Evolutionary conservation across 2,797 vertebrate species (phyloP), one percentile per base, ranked within the genome.

Genomic region (Esox masquinongy): DNA sequence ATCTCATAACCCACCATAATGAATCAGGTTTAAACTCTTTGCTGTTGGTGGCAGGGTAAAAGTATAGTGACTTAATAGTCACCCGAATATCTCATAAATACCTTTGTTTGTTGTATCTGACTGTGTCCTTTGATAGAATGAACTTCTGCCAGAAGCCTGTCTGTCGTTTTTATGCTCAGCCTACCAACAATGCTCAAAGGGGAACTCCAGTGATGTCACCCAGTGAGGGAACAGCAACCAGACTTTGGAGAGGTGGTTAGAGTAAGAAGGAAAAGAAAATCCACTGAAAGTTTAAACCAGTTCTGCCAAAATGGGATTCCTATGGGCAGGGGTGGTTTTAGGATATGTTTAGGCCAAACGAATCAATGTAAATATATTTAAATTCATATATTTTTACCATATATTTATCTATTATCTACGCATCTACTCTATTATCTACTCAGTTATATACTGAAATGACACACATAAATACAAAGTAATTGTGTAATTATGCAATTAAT

Each of bases 151-250:
- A 78, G 53, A 51, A 75, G 66, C 72, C 80, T 47, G 43, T 14
- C 16, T 2, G 75, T 85, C 83, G 88, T 92, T 91, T 92, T 92
- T 91, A 90, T 87, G 85, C 90, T 51, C 73, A 17, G 16, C 74
- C 82, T 77, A 85, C 78, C 61, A 81, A 77, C 74, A 66, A 8
- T 8, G 47, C 76, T 81, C 83, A 76, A 69, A 81, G 92, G 86
- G 93, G 92, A 94, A 94, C 90, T 94, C 93, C 93, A 80, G 87
- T 93, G 93, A 94, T 93, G 93, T 94, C 90, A 94, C 88, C 22
- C 0, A 79, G 84, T 78, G 85, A 89, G 79, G 0, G 82, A 73
- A 82, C 56, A 83, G 83, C 36, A 7, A 16, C 72, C 49, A 7
- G 76, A 22, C 74, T 43, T 24, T 6, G 77, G 82, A 86, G 85